These are phyloP conservation scores for Atrina japonica DNA, from an alignment of 2,888 invertebrate species.

Conservation along the genomic window DNA sequence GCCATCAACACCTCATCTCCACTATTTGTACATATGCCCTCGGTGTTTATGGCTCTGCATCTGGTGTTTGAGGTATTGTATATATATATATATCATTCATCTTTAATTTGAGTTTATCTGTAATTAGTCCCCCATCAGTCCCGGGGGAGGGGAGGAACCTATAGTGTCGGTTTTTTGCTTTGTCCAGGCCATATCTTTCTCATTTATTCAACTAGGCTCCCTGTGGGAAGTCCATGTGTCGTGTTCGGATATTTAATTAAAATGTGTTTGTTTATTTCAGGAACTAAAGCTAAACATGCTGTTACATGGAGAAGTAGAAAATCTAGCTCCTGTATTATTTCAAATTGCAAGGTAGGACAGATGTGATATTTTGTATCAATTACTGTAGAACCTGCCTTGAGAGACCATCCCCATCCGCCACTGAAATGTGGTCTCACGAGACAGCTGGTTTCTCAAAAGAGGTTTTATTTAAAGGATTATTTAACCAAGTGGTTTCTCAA, in stretches of 20 bases:
- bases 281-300: conserved; percentile 91
- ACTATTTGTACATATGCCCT: conserved; percentile 88
- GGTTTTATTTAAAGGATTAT: no score
- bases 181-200: no score
- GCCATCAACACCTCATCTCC: conserved; percentile 83
- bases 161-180: background rate
- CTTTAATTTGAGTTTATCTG: background rate
- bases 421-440: no score
- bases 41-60: conserved; percentile 91
- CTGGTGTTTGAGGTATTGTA: conserved; percentile 88
- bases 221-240: no score
- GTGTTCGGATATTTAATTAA: no score
- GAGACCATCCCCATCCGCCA: no score
- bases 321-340: conserved; percentile 87
- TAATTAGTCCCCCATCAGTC: background rate
- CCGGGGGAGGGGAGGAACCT: background rate
- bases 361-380: background rate
- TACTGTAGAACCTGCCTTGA: no score
- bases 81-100: background rate
- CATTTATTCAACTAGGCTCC: no score
- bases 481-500: no score
- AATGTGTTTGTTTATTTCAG: conserved; percentile 74
- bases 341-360: conserved; percentile 85
- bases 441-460: no score
- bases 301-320: conserved; percentile 85